A percentile compares a stretch with the other conserved stretches of the same genome.
Conservation (phyloP, 2,113 vertebrate genomes). For the Cryptotis parvus region DNA sequence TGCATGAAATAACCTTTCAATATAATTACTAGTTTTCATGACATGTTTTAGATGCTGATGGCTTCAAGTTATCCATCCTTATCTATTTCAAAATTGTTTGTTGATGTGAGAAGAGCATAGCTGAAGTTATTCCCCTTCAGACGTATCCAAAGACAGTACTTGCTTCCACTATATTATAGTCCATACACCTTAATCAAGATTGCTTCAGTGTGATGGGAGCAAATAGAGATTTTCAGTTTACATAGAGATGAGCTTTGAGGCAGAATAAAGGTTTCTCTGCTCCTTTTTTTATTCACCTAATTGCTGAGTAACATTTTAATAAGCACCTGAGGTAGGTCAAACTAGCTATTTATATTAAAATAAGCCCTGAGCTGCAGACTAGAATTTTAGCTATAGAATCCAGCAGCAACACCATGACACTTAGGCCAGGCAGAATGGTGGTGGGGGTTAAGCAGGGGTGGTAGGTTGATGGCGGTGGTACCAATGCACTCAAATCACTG, state of each 20-base stretch:
- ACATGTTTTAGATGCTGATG: not conserved
- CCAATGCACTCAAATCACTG: not conserved
- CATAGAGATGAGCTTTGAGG: not conserved
- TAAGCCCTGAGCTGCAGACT: conserved; percentile 14
- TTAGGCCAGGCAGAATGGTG: not conserved
- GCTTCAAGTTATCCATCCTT: not conserved
- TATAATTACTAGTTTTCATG: not conserved
- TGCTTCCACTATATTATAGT: not conserved
- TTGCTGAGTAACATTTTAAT: conserved; percentile 66
- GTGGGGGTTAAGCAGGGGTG: not conserved
- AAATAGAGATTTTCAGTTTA: not conserved
- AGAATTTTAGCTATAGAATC: conserved; percentile 46
- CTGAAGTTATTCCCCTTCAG: not conserved
- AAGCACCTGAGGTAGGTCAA: conserved; percentile 49
- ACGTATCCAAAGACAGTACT: not conserved
- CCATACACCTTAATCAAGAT: not conserved
- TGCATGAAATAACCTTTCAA: not conserved
- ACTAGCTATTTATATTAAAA: conserved; percentile 63
- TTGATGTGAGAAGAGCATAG: not conserved
- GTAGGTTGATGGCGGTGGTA: too few relatives aligned
- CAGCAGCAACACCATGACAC: not conserved
- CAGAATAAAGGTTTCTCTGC: conserved; percentile 5
- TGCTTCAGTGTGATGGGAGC: not conserved
- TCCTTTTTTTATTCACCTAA: conserved; percentile 55
- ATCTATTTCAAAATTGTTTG: conserved; percentile 7